Conservation (phyloP, 2,888 invertebrate genomes). For the Nephrotoma guestfalica region DNA sequence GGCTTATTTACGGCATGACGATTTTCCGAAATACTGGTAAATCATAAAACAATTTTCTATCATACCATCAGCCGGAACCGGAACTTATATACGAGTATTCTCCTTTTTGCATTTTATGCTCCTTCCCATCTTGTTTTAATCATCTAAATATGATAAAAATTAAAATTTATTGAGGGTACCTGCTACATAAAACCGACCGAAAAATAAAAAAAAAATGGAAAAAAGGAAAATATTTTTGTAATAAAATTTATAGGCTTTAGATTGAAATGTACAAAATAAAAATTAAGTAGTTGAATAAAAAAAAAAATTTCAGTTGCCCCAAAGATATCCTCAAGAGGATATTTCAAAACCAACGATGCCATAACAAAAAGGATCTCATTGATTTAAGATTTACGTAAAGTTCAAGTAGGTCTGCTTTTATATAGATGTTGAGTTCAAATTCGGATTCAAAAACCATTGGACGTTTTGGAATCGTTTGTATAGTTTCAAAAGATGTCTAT, state of each 20-base stretch:
- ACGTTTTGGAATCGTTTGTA: background rate
- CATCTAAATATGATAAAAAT: background rate
- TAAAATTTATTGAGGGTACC: background rate
- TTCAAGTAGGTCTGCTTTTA: background rate
- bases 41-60: too few species aligned
- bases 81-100: background rate
- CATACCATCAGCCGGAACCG: background rate
- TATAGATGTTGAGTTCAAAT: background rate
- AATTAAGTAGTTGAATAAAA: background rate
- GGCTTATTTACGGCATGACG: too few species aligned
- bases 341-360: background rate
- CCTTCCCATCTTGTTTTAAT: background rate
- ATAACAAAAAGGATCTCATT: background rate
- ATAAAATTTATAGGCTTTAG: background rate
- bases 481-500: background rate
- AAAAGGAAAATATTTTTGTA: background rate
- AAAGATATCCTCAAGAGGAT: background rate
- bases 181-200: background rate
- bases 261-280: background rate
- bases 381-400: background rate
- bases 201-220: background rate
- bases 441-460: background rate
- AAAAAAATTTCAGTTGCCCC: background rate
- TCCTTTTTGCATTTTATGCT: background rate
- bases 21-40: too few species aligned